These are phyloP conservation scores for Crax fasciolata DNA, from an alignment of 2,797 vertebrate genomes.

Conservation along the genomic window DNA sequence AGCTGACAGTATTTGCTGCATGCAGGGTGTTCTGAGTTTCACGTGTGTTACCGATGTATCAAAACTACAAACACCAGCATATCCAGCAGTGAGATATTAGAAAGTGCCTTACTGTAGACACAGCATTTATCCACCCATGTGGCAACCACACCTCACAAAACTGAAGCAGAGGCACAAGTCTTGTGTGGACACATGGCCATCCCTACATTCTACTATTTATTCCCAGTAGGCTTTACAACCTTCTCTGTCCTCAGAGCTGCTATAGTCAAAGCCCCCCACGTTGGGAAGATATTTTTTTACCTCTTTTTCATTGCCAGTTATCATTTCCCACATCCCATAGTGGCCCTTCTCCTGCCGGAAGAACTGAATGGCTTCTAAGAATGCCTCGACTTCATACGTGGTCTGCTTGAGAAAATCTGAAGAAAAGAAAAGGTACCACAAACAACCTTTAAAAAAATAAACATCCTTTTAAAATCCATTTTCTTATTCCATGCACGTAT, in stretches of 20 bases:
- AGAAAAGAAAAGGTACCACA: slow-evolving; percentile 14
- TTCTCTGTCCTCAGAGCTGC: background rate
- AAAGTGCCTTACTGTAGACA: background rate
- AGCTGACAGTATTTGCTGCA: background rate
- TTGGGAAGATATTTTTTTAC: slow-evolving; percentile 70
- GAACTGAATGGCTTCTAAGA: slow-evolving; percentile 92
- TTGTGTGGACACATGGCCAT: background rate
- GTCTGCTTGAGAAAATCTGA: slow-evolving; percentile 92
- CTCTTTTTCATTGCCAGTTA: slow-evolving; percentile 89
- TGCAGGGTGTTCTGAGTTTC: background rate
- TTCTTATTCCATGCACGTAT: background rate
- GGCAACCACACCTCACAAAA: background rate
- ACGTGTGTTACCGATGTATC: background rate
- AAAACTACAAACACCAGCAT: background rate
- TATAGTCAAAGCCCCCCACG: background rate
- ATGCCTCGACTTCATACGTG: slow-evolving; percentile 89
- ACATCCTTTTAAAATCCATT: background rate
- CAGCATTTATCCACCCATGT: background rate
- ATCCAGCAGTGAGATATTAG: accelerated
- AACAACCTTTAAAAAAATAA: background rate
- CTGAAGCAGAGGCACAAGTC: background rate
- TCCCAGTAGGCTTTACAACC: background rate
- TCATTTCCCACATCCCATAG: slow-evolving; percentile 90
- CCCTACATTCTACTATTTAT: background rate
- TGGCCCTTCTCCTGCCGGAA: slow-evolving; percentile 89